These are phyloP conservation scores for Sycophaga agraensis DNA, from an alignment of 1,140 invertebrate genomes.

Conservation along the genomic window DNA sequence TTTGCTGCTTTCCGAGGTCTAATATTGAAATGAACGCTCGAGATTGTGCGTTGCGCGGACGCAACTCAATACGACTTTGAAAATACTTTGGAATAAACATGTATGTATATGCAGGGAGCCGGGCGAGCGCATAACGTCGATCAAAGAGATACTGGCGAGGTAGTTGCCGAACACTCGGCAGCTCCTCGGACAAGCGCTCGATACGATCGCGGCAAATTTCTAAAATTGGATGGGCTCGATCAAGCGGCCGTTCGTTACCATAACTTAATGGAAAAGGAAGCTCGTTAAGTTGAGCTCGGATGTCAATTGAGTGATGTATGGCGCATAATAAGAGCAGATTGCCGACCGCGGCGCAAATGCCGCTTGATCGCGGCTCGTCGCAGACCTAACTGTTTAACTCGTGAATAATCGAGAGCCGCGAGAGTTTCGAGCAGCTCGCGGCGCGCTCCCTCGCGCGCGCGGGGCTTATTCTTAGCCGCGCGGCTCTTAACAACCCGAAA, in stretches of 20 bases:
- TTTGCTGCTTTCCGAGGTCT: slow-evolving; percentile 1
- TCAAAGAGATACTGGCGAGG: too few relatives aligned
- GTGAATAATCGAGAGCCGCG: too few relatives aligned
- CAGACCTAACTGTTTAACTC: too few relatives aligned
- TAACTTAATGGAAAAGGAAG: neutral
- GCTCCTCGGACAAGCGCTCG: neutral
- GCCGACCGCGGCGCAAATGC: too few relatives aligned
- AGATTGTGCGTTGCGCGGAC: neutral
- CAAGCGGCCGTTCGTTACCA: neutral
- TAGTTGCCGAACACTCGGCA: too few relatives aligned
- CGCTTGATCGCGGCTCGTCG: too few relatives aligned
- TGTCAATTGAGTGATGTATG: slow-evolving; percentile 9
- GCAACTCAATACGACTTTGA: neutral
- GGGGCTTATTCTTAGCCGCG: neutral
- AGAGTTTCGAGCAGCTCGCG: too few relatives aligned
- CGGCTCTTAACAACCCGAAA: neutral
- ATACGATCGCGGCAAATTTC: neutral
- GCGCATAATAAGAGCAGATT: neutral
- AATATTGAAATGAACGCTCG: slow-evolving; percentile 2
- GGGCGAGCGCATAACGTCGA: too few relatives aligned
- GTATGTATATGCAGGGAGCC: too few relatives aligned
- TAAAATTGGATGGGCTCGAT: neutral
- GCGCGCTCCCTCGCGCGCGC: too few relatives aligned
- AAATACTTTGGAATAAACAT: neutral
- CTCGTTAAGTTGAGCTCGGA: slow-evolving; percentile 1